Base-by-base conservation (phyloP, 2,888 invertebrate genomes). In the Pammene fasciana region DNA sequence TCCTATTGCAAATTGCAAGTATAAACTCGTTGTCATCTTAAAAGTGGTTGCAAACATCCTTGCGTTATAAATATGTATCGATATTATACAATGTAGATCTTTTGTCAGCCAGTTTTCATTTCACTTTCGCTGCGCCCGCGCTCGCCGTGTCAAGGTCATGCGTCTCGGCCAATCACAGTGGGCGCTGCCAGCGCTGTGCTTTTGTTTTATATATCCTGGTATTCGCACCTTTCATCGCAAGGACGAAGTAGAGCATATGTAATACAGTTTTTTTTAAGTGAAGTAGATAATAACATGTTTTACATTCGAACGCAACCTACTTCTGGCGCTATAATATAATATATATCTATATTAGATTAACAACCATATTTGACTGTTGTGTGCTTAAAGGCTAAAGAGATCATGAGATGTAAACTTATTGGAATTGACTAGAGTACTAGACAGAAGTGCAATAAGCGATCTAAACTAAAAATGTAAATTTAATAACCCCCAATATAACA, bases 41-140 rank as follows among this genome's bases (percentile, higher is more conserved):
- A 45, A 57, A 34, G 36, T 46, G 14, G 13, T 62, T 62, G 9
- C 62, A 52, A 26, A 18, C 62, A 41, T 41, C 18, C 38, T 62
- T 62, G 62, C 61, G 38, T 62, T 62, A 50, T 50, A 71, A 68
- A 59, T 66, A 66, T 48, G 55, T 52, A 68, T 60, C 56, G 46
- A 57, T 61, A 68, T 68, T 43, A 67, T 68, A 72, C 64, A 70
- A 61, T 67, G 67, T 72, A 61, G 71, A 67, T 71, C 72, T 73
- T 75, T 75, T 77, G 68, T 68, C 50, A 41, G 62, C 48, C 61
- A 14, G 75, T 78, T 77, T 78, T 77, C 75, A 79, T 82, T 82
- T 82, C 79, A 84, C 88, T 87, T 86, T 86, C 84, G 73, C 78
- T 75, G 77, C 79, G 76, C 75, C 61, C 55, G 76, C 75, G 73